Conservation (phyloP, 2,797 vertebrate species). For the Melopsittacus undulatus region DNA sequence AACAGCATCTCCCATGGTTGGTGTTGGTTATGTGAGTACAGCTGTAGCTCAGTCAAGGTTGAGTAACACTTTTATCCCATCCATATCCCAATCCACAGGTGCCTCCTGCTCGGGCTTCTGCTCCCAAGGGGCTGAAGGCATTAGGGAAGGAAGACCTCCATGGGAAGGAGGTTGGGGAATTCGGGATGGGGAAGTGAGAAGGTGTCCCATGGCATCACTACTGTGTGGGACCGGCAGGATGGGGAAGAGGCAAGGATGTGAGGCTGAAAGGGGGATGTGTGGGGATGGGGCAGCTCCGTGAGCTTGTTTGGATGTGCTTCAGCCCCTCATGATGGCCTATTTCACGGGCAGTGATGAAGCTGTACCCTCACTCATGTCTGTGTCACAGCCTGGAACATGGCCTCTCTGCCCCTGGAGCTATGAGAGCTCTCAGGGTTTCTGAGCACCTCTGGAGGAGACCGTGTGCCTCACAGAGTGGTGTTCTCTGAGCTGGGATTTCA, state of each 20-base stretch:
- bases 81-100: background rate
- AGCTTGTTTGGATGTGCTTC: background rate
- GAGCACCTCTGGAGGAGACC: background rate
- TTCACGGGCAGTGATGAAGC: background rate
- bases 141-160: background rate
- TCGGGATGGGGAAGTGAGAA: background rate
- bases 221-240: background rate
- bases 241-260: background rate
- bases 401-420: background rate
- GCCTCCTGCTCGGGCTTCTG: background rate
- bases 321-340: background rate
- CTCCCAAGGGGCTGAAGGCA: background rate
- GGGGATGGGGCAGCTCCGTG: background rate
- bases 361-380: background rate
- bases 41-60: background rate
- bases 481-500: background rate
- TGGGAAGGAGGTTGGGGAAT: background rate
- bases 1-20: background rate
- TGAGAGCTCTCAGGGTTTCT: background rate
- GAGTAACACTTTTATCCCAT: background rate
- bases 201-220: background rate
- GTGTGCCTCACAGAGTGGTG: background rate
- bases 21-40: background rate
- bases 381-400: background rate
- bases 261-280: background rate